A percentile compares a stretch with the other conserved stretches of the same genome.
Conservation (phyloP, 2,888 invertebrate species). For the Helleia helle region DNA sequence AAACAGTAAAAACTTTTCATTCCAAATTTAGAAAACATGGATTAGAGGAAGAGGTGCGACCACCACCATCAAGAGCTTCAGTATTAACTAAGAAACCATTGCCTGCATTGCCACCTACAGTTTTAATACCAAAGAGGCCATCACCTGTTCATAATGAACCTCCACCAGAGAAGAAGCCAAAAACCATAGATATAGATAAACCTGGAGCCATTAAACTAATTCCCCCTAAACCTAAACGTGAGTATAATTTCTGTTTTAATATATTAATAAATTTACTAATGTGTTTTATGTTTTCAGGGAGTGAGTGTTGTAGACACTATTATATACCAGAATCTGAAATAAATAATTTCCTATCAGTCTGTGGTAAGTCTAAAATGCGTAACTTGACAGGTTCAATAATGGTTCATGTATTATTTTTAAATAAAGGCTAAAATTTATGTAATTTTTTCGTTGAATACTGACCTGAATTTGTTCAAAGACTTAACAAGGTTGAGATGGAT, state of each 20-base stretch:
- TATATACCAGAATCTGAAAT: slow-evolving; percentile 10
- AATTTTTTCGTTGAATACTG: slow-evolving; percentile 52
- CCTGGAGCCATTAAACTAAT: slow-evolving; percentile 90
- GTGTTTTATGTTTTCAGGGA: slow-evolving; percentile 61
- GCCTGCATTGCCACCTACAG: slow-evolving; percentile 56
- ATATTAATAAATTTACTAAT: slow-evolving; percentile 36
- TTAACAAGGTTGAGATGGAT: slow-evolving; percentile 29
- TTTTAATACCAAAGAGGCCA: slow-evolving; percentile 60
- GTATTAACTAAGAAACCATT: slow-evolving; percentile 75
- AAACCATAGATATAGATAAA: slow-evolving; percentile 78
- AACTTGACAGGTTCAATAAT: slow-evolving; percentile 53
- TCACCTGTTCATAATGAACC: slow-evolving; percentile 63
- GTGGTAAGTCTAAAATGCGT: slow-evolving; percentile 71
- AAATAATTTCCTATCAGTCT: slow-evolving; percentile 37
- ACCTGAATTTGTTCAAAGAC: slow-evolving; percentile 55
- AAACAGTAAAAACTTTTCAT: slow-evolving; percentile 93
- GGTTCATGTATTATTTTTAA: slow-evolving; percentile 53
- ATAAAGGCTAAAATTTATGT: slow-evolving; percentile 57
- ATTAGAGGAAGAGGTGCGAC: slow-evolving; percentile 88
- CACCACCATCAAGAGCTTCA: slow-evolving; percentile 84
- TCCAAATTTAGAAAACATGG: slow-evolving; percentile 95
- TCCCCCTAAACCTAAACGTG: slow-evolving; percentile 92
- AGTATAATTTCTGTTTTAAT: slow-evolving; percentile 68
- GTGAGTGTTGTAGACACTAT: neutral
- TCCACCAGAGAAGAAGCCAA: slow-evolving; percentile 85